Evolutionary conservation across 2,888 invertebrate genomes (phyloP).

Genomic region (Ophioninae sp.): DNA sequence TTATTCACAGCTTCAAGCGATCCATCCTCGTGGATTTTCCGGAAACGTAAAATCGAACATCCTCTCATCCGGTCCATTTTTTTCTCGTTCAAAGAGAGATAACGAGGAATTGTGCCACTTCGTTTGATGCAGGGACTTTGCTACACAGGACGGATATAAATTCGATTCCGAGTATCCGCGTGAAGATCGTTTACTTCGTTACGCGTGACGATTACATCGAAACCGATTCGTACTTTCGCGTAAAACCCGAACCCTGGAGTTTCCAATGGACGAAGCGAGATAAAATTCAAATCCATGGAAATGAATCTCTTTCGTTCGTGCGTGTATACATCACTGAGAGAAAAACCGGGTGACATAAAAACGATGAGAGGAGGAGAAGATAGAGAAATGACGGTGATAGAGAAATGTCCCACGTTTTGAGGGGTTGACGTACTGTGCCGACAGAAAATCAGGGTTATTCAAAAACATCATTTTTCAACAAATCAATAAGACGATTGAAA

Average conservation of each 20-base stretch:
- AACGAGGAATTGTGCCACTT: constrained; percentile 40
- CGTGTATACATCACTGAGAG: constrained; percentile 21
- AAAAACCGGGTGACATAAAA: constrained; percentile 20
- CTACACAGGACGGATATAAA: constrained; percentile 31
- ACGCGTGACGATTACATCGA: constrained; percentile 8
- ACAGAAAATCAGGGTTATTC: neutral
- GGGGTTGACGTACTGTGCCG: neutral
- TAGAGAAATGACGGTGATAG: constrained; percentile 18
- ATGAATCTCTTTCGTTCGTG: constrained; percentile 29
- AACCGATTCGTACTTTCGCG: constrained; percentile 2
- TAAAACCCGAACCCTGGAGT: constrained; percentile 23
- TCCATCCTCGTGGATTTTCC: neutral
- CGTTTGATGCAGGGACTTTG: constrained; percentile 7
- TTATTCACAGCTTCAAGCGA: too few species aligned
- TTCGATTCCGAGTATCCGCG: constrained; percentile 34
- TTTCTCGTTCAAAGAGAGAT: constrained; percentile 27
- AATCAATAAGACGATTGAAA: too few species aligned
- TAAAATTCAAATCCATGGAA: constrained; percentile 59
- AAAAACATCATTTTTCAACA: neutral
- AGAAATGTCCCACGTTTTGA: constrained; percentile 19
- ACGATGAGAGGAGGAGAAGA: constrained; percentile 7
- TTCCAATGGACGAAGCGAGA: constrained; percentile 4
- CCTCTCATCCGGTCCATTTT: neutral
- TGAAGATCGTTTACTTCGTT: constrained; percentile 36
- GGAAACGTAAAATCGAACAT: constrained; percentile 16